Evolutionary conservation across 1,140 invertebrate species (phyloP).

Genomic region (Spodoptera litura): DNA sequence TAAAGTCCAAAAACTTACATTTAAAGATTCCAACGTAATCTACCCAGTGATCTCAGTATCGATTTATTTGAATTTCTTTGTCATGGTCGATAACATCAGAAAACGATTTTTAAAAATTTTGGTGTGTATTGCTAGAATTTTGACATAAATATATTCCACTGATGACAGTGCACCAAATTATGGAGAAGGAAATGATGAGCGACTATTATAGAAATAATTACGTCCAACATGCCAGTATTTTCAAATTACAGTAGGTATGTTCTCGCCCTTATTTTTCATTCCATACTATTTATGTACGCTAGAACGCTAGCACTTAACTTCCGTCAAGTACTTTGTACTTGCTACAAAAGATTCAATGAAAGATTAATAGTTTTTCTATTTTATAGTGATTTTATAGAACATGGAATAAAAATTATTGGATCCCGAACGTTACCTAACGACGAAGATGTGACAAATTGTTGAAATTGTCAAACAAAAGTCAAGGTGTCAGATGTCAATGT

Average conservation of each 20-base stretch:
- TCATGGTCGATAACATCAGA: conserved; percentile 46
- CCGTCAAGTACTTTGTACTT: too few relatives aligned
- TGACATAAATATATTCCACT: conserved; percentile 45
- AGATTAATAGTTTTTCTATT: too few relatives aligned
- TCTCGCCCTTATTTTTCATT: too few relatives aligned
- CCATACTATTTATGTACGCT: too few relatives aligned
- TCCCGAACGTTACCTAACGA: too few relatives aligned
- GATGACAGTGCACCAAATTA: neutral
- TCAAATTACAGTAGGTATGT: neutral
- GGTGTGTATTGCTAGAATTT: conserved; percentile 51
- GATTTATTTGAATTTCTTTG: neutral
- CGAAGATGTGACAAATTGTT: too few relatives aligned
- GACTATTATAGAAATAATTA: neutral
- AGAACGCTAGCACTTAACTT: too few relatives aligned
- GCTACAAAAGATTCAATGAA: too few relatives aligned
- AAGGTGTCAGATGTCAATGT: conserved; percentile 9
- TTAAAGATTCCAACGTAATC: neutral
- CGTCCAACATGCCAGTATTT: neutral
- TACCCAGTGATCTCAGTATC: neutral
- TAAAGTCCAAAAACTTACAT: neutral
- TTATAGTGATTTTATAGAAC: too few relatives aligned
- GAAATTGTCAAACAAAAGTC: too few relatives aligned
- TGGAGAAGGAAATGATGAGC: neutral
- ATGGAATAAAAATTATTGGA: too few relatives aligned
- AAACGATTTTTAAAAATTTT: conserved; percentile 41